phyloP scores from a whole-genome alignment of 2,888 invertebrate genomes.

The Anthrax anthrax region DNA sequence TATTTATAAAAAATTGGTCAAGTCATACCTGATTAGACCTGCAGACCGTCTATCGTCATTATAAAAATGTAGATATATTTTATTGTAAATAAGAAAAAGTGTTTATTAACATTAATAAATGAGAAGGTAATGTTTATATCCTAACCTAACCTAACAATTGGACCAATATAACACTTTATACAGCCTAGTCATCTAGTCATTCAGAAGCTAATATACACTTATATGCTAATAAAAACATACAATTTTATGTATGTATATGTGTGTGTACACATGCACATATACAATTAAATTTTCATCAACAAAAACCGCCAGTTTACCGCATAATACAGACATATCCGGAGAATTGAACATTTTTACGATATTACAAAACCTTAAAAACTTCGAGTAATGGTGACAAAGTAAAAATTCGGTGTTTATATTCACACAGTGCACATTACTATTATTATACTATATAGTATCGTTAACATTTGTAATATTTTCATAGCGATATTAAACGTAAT shows the following conservation, averaged over 20 bases:
- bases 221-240: neutral
- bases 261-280: too few relatives aligned
- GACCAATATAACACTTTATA: neutral
- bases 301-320: neutral
- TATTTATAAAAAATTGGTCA: neutral
- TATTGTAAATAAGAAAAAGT: too few relatives aligned
- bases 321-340: neutral
- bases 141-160: neutral
- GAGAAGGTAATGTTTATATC: neutral
- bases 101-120: too few relatives aligned
- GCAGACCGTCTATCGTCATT: neutral
- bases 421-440: neutral
- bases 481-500: too few relatives aligned
- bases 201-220: neutral
- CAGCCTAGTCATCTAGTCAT: neutral
- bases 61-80: too few relatives aligned
- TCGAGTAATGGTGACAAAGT: conserved; percentile 8
- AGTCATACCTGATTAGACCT: neutral
- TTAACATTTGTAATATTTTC: too few relatives aligned
- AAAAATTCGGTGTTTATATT: conserved; percentile 8
- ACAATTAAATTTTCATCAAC: too few relatives aligned
- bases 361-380: neutral
- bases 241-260: neutral
- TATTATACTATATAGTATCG: neutral
- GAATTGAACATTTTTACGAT: neutral